A percentile compares a stretch with the other conserved stretches of the same genome.
Conservation (phyloP, 2,113 vertebrate species). For the Onychorhynchus coronatus region DNA sequence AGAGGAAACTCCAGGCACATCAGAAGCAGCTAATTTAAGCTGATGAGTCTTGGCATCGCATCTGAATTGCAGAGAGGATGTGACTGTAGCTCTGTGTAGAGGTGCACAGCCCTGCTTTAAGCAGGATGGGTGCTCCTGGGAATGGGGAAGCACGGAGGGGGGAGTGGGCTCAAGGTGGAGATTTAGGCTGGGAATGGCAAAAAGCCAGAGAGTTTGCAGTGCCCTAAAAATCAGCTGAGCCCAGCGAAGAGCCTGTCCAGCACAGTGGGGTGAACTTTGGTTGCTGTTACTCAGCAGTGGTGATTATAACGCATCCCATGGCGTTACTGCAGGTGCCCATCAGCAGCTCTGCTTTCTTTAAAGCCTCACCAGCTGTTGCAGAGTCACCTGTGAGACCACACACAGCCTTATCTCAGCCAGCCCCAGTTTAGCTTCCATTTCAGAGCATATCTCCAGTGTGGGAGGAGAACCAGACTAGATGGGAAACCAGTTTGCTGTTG, state of each 20-base stretch:
- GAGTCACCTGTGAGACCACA: background rate
- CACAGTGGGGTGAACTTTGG: rapidly evolving
- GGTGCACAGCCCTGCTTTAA: background rate
- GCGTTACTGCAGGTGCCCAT: background rate
- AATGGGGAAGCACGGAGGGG: background rate
- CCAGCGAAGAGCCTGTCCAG: background rate
- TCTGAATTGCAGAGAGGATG: conserved; percentile 3
- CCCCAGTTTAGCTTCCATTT: background rate
- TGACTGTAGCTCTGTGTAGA: background rate
- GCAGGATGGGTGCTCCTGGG: background rate
- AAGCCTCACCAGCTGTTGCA: background rate
- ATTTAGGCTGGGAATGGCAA: background rate
- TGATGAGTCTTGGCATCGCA: conserved; percentile 3
- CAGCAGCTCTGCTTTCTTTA: background rate
- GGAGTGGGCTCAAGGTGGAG: rapidly evolving
- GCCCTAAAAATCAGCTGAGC: background rate
- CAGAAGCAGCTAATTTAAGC: conserved; percentile 14
- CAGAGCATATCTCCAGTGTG: background rate
- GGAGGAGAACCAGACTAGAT: conserved; percentile 33
- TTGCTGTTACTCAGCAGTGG: rapidly evolving
- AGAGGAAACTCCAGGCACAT: background rate
- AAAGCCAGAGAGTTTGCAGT: background rate
- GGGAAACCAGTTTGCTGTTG: conserved; percentile 11
- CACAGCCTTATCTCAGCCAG: background rate
- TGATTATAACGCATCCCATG: background rate